Base-by-base conservation (phyloP, 2,888 invertebrate species). In the Amiota minor region DNA sequence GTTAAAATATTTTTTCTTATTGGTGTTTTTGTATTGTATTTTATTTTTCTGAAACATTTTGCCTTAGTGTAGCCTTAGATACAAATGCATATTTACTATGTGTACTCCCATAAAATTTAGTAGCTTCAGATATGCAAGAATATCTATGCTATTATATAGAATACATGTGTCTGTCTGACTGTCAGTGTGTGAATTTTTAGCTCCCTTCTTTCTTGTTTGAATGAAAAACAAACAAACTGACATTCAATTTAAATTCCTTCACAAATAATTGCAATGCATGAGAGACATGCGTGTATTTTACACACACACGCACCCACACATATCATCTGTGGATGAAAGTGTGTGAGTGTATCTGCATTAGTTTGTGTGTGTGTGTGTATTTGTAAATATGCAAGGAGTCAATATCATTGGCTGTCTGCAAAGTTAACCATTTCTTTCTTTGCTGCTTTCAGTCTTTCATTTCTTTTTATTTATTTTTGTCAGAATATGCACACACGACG, bases 221-320 rank as follows among this genome's bases (percentile, higher is more conserved):
- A 35, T 35, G 35, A 35, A 35, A 83, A 82, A 83, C 86, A 87
- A 88, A 88, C 87, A 88, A 82, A 86, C 84, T 88, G 87, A 88
- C 87, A 87, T 87, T 87, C 87, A 87, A 87, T 87, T 87, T 88
- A 87, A 88, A 88, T 88, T 87, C 87, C 87, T 86, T 81, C 80
- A 85, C 84, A 85, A 81, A 85, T 83, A 84, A 83, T 84, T 83
- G 80, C 80, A 78, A 80, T 81, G 77, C 80, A 79, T 75, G 73
- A 74, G 47, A 68, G 53, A 46, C 16, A 67, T n/a, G n/a, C 14
- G 12, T 45, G 64, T n/a, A 65, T 50, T 9, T 10, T 9, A 65
- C 23, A 65, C 64, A 46, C n/a, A 18, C 9, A 45, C 18, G 47
- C 10, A 47, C 59, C 47, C 16, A 16, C n/a, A 50, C n/a, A 50